Evolutionary conservation across 2,797 vertebrate genomes (phyloP), one percentile per base, ranked within the genome.

Genomic region (Lepus oiostolus): DNA sequence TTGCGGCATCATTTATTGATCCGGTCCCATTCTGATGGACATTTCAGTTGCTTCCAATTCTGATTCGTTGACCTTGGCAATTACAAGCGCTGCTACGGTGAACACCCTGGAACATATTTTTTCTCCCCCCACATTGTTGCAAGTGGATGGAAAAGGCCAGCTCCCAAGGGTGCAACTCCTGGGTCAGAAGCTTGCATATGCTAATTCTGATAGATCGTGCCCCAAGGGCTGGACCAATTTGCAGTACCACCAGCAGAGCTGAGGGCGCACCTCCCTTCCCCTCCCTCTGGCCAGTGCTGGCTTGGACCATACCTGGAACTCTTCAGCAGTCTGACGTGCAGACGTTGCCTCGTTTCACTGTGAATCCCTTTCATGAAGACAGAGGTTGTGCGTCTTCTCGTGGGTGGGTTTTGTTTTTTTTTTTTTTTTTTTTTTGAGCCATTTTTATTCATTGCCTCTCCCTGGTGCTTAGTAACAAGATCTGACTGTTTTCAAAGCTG

Each of bases 401-500:
- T 38, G 67, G 32, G 67, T 63, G 42, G 38, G 5, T 42, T 42
- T 38, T 6, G n/a, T 38, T 38, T 38, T 1, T 38, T 38, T 38
- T 38, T 38, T 38, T 42, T 9, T 10, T 8, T 47, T 47, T 47
- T 47, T 47, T 9, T 58, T 47, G 11, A 30, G 68, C 60, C 47
- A 3, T 80, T 68, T 84, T 90, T 87, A 4, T 89, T 32, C 42
- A 4, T 95, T 80, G 62, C 77, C 47, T 63, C 68, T 54, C 72
- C 14, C 30, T 28, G 19, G 32, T 58, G 47, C 58, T 58, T 85
- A 83, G 86, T 60, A 54, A 86, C 52, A 42, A 28, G 16, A 50
- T n/a, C 79, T 60, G 67, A 85, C 83, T 88, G 2, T 70, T 82
- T 88, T 74, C 83, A n/a, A 88, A 81, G 63, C n/a, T 8, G 80